Base-by-base conservation (phyloP, 2,888 invertebrate species). In the Flabesymbios commensalis region DNA sequence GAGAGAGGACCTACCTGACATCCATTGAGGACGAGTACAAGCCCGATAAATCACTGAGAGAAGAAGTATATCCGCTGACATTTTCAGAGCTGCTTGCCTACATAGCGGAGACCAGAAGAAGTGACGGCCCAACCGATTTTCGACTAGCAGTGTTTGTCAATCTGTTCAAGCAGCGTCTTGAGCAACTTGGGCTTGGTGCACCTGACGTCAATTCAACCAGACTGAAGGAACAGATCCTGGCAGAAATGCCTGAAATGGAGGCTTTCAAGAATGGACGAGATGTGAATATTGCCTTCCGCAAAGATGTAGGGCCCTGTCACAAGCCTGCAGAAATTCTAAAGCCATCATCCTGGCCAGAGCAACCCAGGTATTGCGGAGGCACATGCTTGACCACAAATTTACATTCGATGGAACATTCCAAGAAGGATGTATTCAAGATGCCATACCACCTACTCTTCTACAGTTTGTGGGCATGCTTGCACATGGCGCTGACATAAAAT, bases 271-370 rank as follows among this genome's bases (percentile, higher is more conserved):
- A 64, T 22, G 65, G 66, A 47, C 43, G 64, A 19, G 67, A 71
- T 55, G 53, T 68, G 26, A 10, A 66, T 28, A 51, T 70, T 39
- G 64, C 64, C 10, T 68, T 65, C 60, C 28, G 64, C 17, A 59
- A 61, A 52, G 64, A 71, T 61, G 53, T 70, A 36, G 70, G 69
- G 57, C 49, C 10, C 39, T 58, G 26, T n/a, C 48, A n/a, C 17
- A 60, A 3, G 26, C 29, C 10, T 19, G 17, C 26, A 31, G 43
- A 5, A 42, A 57, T 24, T 17, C 59, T 32, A 69, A 73, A 17
- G 69, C 70, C 10, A 62, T 72, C 22, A 61, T 60, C 4, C 51
- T 72, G 28, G 57, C 57, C n/a, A 72, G 68, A 60, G 66, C 68
- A 10, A 67, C 67, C 7, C 61, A 65, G n/a, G 67, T 71, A 10